phyloP scores from a whole-genome alignment of 2,113 vertebrate genomes.

The Suncus etruscus region DNA sequence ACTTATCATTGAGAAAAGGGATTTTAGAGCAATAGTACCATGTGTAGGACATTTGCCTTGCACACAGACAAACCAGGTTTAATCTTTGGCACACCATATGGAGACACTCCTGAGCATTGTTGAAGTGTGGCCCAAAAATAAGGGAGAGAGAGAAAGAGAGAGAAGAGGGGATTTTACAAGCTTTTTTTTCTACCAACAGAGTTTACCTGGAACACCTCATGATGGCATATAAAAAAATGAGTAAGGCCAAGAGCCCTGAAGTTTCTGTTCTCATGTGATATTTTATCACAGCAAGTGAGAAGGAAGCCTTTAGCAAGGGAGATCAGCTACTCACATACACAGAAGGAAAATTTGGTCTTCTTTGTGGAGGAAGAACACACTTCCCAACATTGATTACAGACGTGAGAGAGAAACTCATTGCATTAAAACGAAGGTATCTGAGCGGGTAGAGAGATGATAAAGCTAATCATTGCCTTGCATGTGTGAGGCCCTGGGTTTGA shows the following conservation, averaged over 20 bases:
- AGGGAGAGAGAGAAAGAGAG: no score
- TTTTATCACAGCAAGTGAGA: background rate
- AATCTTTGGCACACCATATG: no score
- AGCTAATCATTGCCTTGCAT: no score
- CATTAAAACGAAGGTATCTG: no score
- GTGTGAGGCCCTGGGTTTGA: no score
- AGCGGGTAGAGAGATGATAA: no score
- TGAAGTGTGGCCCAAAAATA: no score
- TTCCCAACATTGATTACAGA: background rate
- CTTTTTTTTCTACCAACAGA: conserved; percentile 18
- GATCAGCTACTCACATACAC: background rate
- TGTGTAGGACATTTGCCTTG: no score
- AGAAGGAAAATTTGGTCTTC: background rate
- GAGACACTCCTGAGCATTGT: no score
- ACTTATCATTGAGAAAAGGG: background rate
- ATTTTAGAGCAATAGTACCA: no score
- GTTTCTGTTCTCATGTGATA: background rate
- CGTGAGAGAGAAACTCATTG: background rate
- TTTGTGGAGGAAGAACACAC: background rate
- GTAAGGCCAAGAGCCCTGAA: background rate
- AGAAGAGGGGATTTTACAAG: background rate
- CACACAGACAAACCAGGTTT: no score
- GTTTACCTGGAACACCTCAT: conserved; percentile 7
- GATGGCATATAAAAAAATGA: background rate
- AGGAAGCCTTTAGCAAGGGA: background rate